These are phyloP conservation scores for Brachylomia viminalis DNA, from an alignment of 2,888 invertebrate genomes.

Conservation along the genomic window DNA sequence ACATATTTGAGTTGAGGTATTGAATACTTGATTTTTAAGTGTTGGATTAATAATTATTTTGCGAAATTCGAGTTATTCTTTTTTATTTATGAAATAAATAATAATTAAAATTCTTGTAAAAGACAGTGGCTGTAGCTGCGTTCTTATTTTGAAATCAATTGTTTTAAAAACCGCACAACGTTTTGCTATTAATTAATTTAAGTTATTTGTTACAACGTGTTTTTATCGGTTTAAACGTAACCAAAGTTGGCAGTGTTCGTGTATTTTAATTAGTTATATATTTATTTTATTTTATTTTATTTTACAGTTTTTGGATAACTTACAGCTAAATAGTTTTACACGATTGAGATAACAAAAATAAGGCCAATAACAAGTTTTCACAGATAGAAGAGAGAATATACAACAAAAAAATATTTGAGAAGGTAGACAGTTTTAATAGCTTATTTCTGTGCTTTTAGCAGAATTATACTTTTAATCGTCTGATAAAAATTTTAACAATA, in stretches of 20 bases:
- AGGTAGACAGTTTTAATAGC: background rate
- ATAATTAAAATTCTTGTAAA: background rate
- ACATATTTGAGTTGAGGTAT: background rate
- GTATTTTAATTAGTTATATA: background rate
- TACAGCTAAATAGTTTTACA: no score
- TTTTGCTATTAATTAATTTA: constrained; percentile 3
- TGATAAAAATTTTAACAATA: accelerated
- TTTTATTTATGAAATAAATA: background rate
- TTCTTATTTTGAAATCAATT: background rate
- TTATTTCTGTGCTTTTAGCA: background rate
- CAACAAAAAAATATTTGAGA: no score
- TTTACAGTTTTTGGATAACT: no score
- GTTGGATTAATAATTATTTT: background rate
- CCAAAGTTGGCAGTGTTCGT: background rate
- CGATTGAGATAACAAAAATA: no score
- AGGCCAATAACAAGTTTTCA: no score
- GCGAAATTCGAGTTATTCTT: background rate
- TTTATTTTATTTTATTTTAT: no score
- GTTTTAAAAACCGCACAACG: background rate
- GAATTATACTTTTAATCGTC: background rate
- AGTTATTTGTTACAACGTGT: background rate
- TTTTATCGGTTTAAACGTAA: background rate
- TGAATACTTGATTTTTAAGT: constrained; percentile 5
- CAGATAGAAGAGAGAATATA: no score
- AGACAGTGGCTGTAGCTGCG: no score